Evolutionary conservation across 35 echinoderm and acorn worm genomes (phyloP).

Genomic region (Nesometra sesokonis): DNA sequence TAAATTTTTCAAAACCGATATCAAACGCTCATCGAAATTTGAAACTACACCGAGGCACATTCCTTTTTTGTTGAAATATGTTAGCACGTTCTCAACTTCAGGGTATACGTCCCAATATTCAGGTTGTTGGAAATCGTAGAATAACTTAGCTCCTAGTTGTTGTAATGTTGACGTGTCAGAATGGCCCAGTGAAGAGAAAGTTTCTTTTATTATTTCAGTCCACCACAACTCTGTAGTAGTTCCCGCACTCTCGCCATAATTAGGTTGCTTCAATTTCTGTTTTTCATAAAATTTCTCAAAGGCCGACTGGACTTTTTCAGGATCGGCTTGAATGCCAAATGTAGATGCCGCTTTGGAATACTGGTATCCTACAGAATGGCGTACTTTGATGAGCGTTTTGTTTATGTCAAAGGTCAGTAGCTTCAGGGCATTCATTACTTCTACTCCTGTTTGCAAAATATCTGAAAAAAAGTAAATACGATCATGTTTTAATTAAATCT

Average conservation of each 20-base stretch:
- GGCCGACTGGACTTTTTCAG: conserved; percentile 12
- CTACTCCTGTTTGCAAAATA: not conserved
- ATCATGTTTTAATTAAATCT: no score
- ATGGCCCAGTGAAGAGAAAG: conserved; percentile 35
- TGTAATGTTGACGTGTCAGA: conserved; percentile 1
- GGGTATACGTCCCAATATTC: conserved; percentile 61
- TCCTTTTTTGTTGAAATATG: conserved; percentile 55
- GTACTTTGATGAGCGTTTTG: conserved; percentile 67
- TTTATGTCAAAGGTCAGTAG: conserved; percentile 77
- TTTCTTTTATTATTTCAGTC: conserved; percentile 47
- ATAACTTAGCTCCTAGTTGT: conserved; percentile 60
- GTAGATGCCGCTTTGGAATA: conserved; percentile 46
- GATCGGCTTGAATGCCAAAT: conserved; percentile 37
- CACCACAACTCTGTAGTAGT: conserved; percentile 63
- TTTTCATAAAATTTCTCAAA: conserved; percentile 40
- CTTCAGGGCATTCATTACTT: conserved; percentile 3
- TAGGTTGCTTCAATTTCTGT: conserved; percentile 46
- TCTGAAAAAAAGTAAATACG: not conserved
- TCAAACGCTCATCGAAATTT: conserved; percentile 60
- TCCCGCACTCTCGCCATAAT: conserved; percentile 43
- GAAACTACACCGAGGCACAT: conserved; percentile 66
- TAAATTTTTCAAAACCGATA: conserved; percentile 31
- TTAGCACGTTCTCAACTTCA: conserved; percentile 69
- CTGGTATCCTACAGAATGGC: conserved; percentile 57
- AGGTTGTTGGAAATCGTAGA: conserved; percentile 44